Base-by-base conservation (phyloP, 2,797 vertebrate species). In the Lophius americanus region DNA sequence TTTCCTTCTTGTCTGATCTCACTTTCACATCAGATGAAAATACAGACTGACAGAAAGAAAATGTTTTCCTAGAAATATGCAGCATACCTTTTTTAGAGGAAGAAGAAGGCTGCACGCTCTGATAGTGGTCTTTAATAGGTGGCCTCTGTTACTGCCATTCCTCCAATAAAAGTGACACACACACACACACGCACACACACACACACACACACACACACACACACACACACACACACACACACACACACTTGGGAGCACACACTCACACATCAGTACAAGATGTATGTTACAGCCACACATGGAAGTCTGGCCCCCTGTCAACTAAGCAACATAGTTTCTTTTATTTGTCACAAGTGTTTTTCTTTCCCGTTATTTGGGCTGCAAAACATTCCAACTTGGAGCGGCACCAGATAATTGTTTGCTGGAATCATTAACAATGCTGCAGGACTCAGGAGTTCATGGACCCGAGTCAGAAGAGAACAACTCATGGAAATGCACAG, bases 351-450 rank as follows among this genome's bases (percentile, higher is more conserved):
- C 72, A 50, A 36, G 53, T 73, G 52, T 84, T 89, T 86, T 68
- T 76, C 75, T 81, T 79, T 37, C 62, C 67, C 73, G 74, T 79
- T 84, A 78, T 80, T 88, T 79, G 78, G 76, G 72, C 69, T 89
- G 79, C 4, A 60, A 86, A 91, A 84, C 74, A 75, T 85, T 83
- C 79, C 70, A 70, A 70, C 78, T 81, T 85, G 86, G 84, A 92
- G 79, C 61, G 0, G 68, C 82, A 84, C 85, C 89, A 87, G 75
- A 72, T 61, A 81, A 85, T 87, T 90, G 91, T 92, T 92, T 92
- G 91, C 76, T 68, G 51, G 83, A 81, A 82, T 77, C 80, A 76
- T 68, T 70, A 75, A 87, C 72, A 90, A 88, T 72, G 60, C 70
- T 8, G 61, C 61, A 70, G 85, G 85, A 89, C 77, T 78, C 65